Base-by-base conservation (phyloP, 2,113 vertebrate genomes). In the Catharus minimus region DNA sequence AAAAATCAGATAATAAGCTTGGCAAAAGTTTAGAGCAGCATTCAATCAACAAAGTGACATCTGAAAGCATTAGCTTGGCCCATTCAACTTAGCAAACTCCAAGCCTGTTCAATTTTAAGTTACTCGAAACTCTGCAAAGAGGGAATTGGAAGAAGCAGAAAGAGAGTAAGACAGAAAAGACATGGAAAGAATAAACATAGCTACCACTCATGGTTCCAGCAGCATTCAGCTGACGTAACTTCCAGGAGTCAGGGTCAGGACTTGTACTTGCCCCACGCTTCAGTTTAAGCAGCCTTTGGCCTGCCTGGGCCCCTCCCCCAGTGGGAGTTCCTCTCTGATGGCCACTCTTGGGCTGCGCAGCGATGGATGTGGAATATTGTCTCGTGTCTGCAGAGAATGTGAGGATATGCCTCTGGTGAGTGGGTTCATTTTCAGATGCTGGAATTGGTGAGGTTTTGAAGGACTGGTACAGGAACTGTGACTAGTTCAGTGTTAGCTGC, bases 141-240 rank as follows among this genome's bases (percentile, higher is more conserved):
- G 11, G 4, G 4, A 30, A 30, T 66, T 57, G 19, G 8, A 19
- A n/a, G 28, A 47, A 56, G 8, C 5, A 65, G 41, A 55, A 26
- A 44, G 7, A 13, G 4, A 62, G 3, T 22, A 56, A 65, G 16
- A 26, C 13, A 49, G 43, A 49, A 57, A 57, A 65, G 0, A 11
- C 21, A 30, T 3, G 22, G 16, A 26, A 20, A 57, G 16, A 49
- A 9, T 13, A 65, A 74, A 21, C 33, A 38, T 1, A 22, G 24
- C 20, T 66, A 17, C 26, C 10, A 3, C 11, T 41, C 20, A 19
- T 1, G 0, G 19, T 33, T 50, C 20, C 30, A 36, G 43, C 0
- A 0, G 16, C 4, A 13, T 8, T 27, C 38, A 52, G 61, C 44
- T 27, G 4, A 22, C 7, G 26, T 9, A 14, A 43, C 13, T 18